phyloP scores from a whole-genome alignment of 2,797 vertebrate species.

The Pipistrellus pipistrellus region DNA sequence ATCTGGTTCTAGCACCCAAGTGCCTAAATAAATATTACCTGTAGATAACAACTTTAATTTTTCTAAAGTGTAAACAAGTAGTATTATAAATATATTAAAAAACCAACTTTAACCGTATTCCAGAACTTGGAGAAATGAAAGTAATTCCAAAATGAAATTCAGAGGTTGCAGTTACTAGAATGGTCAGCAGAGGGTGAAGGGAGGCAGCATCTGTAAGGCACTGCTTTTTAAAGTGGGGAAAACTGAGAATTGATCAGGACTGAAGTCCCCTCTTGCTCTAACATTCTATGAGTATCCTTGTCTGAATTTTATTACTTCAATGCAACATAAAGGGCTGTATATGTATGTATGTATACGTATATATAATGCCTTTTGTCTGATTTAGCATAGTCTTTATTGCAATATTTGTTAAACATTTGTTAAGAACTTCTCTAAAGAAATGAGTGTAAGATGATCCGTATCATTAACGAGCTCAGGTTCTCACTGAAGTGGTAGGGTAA shows the following conservation, averaged over 20 bases:
- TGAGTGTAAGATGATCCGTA: neutral
- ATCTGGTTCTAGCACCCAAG: neutral
- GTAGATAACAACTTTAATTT: neutral
- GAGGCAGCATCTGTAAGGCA: neutral
- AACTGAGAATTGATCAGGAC: neutral
- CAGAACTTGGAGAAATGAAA: neutral
- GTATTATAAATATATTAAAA: neutral
- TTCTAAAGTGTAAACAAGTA: neutral
- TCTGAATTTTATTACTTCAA: conserved; percentile 40
- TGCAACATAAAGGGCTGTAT: neutral
- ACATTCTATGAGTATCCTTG: neutral
- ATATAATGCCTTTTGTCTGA: neutral
- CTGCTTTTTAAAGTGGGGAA: neutral
- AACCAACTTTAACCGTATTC: neutral
- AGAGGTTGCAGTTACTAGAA: conserved; percentile 59
- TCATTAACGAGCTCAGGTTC: neutral
- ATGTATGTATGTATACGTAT: neutral
- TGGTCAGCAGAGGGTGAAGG: conserved; percentile 73
- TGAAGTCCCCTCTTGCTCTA: neutral
- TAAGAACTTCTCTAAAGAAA: conserved; percentile 17
- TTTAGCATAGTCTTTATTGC: conserved; percentile 7
- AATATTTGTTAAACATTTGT: conserved; percentile 25
- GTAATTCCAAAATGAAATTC: neutral
- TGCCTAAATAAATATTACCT: neutral
- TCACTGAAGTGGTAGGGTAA: neutral